Conservation (phyloP, 2,888 invertebrate genomes). For the Drosophila emarginata region DNA sequence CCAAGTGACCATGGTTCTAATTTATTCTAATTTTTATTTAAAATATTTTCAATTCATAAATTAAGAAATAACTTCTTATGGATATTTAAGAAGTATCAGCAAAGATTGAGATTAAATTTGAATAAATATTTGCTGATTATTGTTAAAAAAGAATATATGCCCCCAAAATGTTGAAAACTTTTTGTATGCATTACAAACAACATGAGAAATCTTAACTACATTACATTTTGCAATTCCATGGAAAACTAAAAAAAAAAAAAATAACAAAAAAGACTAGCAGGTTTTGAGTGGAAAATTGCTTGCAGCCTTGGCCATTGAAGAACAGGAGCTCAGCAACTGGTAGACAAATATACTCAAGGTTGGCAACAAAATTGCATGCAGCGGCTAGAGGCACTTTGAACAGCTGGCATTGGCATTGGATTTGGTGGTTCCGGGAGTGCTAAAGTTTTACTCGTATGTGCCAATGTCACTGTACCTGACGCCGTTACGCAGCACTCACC, state of each 20-base stretch:
- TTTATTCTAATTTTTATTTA: too few species aligned
- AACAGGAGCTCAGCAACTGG: slow-evolving; percentile 59
- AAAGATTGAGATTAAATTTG: too few species aligned
- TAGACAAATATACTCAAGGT: slow-evolving; percentile 49
- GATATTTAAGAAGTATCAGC: too few species aligned
- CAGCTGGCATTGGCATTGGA: slow-evolving; percentile 9
- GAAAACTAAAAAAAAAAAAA: neutral
- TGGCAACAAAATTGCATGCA: slow-evolving; percentile 47
- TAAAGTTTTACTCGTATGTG: slow-evolving; percentile 35
- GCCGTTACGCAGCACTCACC: slow-evolving; percentile 52
- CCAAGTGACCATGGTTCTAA: too few species aligned
- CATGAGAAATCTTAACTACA: neutral
- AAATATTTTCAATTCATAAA: too few species aligned
- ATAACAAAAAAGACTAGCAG: neutral
- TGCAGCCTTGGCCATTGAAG: slow-evolving; percentile 44
- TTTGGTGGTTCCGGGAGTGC: neutral
- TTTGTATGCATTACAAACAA: neutral
- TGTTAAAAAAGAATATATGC: too few species aligned
- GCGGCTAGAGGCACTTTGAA: slow-evolving; percentile 33
- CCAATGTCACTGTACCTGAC: slow-evolving; percentile 73
- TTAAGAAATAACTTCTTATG: too few species aligned
- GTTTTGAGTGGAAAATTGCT: slow-evolving; percentile 28
- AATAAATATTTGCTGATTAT: too few species aligned
- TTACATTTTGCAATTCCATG: neutral
- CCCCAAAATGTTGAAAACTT: too few species aligned